phyloP scores from a whole-genome alignment of 64 coral and sea anemone species.

The Pocillopora verrucosa region DNA sequence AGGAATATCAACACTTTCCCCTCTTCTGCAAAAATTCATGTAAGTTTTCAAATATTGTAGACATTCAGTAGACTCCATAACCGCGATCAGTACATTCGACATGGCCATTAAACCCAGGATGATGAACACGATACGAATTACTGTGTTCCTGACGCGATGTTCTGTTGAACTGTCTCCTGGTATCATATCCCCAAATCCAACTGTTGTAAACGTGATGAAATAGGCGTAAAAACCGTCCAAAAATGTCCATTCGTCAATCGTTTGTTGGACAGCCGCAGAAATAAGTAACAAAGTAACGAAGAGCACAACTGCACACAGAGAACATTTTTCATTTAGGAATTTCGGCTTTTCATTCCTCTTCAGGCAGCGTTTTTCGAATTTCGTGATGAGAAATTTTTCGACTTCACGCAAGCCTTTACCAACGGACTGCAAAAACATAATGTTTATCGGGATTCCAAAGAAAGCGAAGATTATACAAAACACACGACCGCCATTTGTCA shows the following conservation, averaged over 20 bases:
- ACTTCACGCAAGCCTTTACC: constrained; percentile 33
- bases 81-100: background rate
- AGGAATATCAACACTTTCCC: background rate
- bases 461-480: constrained; percentile 81
- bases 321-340: constrained; percentile 33
- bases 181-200: constrained; percentile 58
- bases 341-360: constrained; percentile 31
- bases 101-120: constrained; percentile 7
- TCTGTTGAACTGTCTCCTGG: background rate
- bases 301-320: constrained; percentile 12
- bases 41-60: background rate
- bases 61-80: background rate
- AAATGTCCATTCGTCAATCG: constrained; percentile 21
- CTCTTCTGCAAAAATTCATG: background rate
- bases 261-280: background rate
- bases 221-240: constrained; percentile 57
- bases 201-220: constrained; percentile 63
- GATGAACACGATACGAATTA: background rate
- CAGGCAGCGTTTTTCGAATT: constrained; percentile 38
- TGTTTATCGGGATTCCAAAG: constrained; percentile 74
- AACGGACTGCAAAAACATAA: constrained; percentile 46
- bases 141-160: background rate
- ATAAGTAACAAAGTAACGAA: constrained; percentile 18
- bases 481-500: constrained; percentile 51
- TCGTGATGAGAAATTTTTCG: constrained; percentile 18